Percentiles rank a stretch among this genome's conserved stretches.
Evolutionary conservation across 1,140 invertebrate species (phyloP).

Genomic region (Achroia grisella): DNA sequence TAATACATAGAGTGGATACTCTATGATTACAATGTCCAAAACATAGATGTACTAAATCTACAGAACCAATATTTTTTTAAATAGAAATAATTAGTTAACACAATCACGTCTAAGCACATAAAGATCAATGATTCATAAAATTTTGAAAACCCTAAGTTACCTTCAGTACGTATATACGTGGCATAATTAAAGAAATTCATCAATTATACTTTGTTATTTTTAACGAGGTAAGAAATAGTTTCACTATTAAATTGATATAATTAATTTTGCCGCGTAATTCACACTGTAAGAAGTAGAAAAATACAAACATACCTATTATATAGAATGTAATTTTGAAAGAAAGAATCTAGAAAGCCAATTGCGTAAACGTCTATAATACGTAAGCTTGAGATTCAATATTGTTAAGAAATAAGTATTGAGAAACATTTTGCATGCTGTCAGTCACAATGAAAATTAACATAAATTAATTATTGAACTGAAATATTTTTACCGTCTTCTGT

Average conservation of each 20-base stretch:
- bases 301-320: constrained; percentile 12
- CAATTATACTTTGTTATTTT: neutral
- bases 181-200: constrained; percentile 18
- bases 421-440: constrained; percentile 62
- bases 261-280: neutral
- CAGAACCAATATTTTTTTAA: constrained; percentile 39
- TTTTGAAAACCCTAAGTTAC: constrained; percentile 20
- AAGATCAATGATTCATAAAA: constrained; percentile 16
- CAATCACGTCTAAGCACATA: constrained; percentile 62
- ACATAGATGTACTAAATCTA: constrained; percentile 65
- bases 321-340: constrained; percentile 46
- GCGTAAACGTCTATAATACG: constrained; percentile 41
- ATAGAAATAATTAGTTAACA: constrained; percentile 52
- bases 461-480: constrained; percentile 53
- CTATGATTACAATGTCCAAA: constrained; percentile 3
- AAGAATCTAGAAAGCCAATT: constrained; percentile 60
- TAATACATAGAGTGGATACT: too few relatives aligned
- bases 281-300: constrained; percentile 16
- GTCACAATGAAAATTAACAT: constrained; percentile 62
- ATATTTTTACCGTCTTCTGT: constrained; percentile 68
- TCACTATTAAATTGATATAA: too few relatives aligned
- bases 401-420: constrained; percentile 32
- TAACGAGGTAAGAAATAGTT: too few relatives aligned
- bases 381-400: constrained; percentile 45
- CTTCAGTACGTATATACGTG: constrained; percentile 16